Percentiles rank a stretch among this genome's conserved stretches.
Conservation (phyloP, 2,797 vertebrate genomes). For the Chaetodon trifasciatus region DNA sequence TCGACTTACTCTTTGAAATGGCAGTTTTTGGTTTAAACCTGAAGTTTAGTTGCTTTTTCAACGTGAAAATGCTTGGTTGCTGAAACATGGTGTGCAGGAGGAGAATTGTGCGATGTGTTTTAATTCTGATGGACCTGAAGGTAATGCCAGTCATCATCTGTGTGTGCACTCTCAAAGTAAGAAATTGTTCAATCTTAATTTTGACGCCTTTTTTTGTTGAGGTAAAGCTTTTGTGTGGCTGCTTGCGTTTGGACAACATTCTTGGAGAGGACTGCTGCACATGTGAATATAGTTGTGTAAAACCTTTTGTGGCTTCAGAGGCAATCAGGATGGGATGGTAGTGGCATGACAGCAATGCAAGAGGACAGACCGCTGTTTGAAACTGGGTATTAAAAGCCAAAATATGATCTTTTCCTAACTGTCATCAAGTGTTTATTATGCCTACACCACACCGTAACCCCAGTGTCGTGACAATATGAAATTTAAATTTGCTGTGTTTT, state of each 20-base stretch:
- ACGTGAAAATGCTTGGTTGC: neutral
- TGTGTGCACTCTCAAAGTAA: neutral
- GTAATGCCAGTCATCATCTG: neutral
- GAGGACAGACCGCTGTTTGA: too few relatives aligned
- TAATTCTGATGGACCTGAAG: neutral
- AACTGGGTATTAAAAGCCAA: too few relatives aligned
- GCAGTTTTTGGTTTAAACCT: neutral
- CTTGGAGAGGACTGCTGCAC: neutral
- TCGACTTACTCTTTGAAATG: too few relatives aligned
- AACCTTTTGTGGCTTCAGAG: neutral
- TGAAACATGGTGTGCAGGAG: neutral
- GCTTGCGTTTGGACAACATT: neutral
- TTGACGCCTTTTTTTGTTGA: neutral
- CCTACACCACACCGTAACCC: too few relatives aligned
- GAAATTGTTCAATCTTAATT: neutral
- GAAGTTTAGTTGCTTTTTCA: neutral
- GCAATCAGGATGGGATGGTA: too few relatives aligned
- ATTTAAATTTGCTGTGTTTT: too few relatives aligned
- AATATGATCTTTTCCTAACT: too few relatives aligned
- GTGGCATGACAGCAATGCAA: too few relatives aligned
- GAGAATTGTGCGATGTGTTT: neutral
- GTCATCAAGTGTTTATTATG: too few relatives aligned
- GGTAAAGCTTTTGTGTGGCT: neutral
- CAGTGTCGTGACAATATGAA: too few relatives aligned
- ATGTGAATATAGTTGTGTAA: constrained; percentile 1